phyloP scores from a whole-genome alignment of 2,888 invertebrate species.

The Euplexia lucipara region DNA sequence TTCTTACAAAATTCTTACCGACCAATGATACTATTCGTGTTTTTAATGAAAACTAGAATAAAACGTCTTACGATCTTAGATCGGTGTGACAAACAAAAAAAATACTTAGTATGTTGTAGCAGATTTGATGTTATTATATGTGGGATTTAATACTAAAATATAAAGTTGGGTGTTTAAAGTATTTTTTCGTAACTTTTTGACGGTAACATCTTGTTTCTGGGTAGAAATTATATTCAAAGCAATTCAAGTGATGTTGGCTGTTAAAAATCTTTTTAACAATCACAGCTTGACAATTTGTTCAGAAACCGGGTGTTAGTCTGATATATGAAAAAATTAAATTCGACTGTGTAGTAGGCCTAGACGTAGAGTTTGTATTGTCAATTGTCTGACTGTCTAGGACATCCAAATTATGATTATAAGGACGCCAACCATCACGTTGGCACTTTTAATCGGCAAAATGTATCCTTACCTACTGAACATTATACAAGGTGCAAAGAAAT shows the following conservation, averaged over 20 bases:
- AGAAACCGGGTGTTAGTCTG: slow-evolving; percentile 32
- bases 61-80: slow-evolving; percentile 54
- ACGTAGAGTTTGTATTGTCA: slow-evolving; percentile 60
- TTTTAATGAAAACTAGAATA: slow-evolving; percentile 49
- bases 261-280: no score
- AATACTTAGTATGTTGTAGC: slow-evolving; percentile 56
- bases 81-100: slow-evolving; percentile 48
- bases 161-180: slow-evolving; percentile 54
- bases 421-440: slow-evolving; percentile 20
- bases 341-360: slow-evolving; percentile 61
- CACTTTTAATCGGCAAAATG: slow-evolving; percentile 13
- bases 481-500: no score
- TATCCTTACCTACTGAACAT: slow-evolving; percentile 13
- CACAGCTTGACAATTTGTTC: no score
- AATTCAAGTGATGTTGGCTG: no score
- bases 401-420: slow-evolving; percentile 35
- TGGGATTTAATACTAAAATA: slow-evolving; percentile 41
- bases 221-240: no score
- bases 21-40: slow-evolving; percentile 62
- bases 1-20: slow-evolving; percentile 56
- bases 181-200: slow-evolving; percentile 62
- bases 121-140: slow-evolving; percentile 58
- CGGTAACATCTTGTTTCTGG: neutral
- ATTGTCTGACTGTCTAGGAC: slow-evolving; percentile 55
- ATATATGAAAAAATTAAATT: slow-evolving; percentile 46